phyloP scores from a whole-genome alignment of 2,888 invertebrate species.

The Exephanes ischioxanthus region DNA sequence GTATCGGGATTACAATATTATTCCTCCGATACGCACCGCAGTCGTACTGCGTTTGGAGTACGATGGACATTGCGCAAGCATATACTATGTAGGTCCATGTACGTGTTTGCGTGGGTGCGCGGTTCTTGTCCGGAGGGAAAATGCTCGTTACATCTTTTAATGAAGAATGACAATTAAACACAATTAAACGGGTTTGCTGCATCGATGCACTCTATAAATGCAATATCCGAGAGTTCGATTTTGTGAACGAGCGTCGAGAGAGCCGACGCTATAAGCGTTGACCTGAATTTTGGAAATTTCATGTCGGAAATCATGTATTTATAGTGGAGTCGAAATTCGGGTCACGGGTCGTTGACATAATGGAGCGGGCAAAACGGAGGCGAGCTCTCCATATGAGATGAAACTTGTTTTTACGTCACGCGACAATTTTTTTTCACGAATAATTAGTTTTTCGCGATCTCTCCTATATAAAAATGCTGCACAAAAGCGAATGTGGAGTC shows the following conservation, averaged over 20 bases:
- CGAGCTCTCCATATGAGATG: not conserved
- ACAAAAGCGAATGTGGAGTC: not conserved
- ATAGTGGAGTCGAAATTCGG: not conserved
- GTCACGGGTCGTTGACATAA: not conserved
- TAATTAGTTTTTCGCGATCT: not conserved
- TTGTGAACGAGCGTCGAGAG: conserved; percentile 16
- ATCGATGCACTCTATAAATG: conserved; percentile 41
- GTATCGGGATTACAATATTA: conserved; percentile 18
- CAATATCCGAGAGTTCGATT: conserved; percentile 34
- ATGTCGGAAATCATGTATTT: conserved; percentile 14
- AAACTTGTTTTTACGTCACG: too few species aligned
- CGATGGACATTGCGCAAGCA: not conserved
- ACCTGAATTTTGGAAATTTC: conserved; percentile 4
- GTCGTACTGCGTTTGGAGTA: not conserved
- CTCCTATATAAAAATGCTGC: not conserved
- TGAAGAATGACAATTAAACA: conserved; percentile 54
- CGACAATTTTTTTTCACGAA: not conserved
- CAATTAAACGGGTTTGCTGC: conserved; percentile 28
- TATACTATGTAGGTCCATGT: not conserved
- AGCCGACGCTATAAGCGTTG: conserved; percentile 1
- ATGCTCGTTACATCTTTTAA: conserved; percentile 37
- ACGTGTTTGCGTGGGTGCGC: not conserved
- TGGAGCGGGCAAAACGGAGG: not conserved
- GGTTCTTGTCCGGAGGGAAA: not conserved
- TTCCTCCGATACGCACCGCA: not conserved